phyloP scores from a whole-genome alignment of 1,140 invertebrate genomes.

The Stratiolaelaps scimitus region DNA sequence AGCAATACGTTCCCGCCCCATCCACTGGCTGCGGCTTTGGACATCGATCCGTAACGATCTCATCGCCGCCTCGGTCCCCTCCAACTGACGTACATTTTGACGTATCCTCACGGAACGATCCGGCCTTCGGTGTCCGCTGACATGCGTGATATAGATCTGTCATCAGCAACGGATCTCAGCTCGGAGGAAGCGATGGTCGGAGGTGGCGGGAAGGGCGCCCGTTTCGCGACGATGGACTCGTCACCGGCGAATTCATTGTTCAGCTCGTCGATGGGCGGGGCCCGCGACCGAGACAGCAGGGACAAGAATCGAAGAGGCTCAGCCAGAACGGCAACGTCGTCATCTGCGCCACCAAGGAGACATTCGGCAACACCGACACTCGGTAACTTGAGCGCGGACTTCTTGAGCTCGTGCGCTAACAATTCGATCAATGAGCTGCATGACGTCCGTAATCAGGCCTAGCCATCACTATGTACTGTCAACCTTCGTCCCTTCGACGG shows the following conservation, averaged over 20 bases:
- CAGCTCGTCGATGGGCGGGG: neutral
- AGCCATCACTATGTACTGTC: too few species aligned
- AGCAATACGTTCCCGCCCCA: too few species aligned
- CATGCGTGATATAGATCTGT: neutral
- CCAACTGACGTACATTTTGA: too few species aligned
- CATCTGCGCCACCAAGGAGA: conserved; percentile 19
- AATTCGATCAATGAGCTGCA: too few species aligned
- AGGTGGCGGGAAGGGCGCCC: neutral
- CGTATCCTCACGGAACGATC: too few species aligned
- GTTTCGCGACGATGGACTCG: conserved; percentile 14
- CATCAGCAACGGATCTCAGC: conserved; percentile 18
- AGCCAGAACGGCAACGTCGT: conserved; percentile 1
- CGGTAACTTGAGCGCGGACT: neutral
- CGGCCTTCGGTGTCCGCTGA: too few species aligned
- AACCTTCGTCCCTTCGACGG: too few species aligned
- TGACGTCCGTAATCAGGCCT: too few species aligned
- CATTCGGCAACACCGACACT: conserved; percentile 14
- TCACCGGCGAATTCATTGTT: conserved; percentile 3
- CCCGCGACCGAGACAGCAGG: conserved; percentile 20
- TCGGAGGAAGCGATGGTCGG: conserved; percentile 3
- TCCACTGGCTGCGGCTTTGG: too few species aligned
- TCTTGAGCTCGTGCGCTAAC: too few species aligned
- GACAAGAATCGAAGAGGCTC: conserved; percentile 5
- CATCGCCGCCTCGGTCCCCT: too few species aligned
- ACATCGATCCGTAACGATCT: too few species aligned